Evolutionary conservation across 2,888 invertebrate genomes (phyloP).

Genomic region (Synergus itoensis): DNA sequence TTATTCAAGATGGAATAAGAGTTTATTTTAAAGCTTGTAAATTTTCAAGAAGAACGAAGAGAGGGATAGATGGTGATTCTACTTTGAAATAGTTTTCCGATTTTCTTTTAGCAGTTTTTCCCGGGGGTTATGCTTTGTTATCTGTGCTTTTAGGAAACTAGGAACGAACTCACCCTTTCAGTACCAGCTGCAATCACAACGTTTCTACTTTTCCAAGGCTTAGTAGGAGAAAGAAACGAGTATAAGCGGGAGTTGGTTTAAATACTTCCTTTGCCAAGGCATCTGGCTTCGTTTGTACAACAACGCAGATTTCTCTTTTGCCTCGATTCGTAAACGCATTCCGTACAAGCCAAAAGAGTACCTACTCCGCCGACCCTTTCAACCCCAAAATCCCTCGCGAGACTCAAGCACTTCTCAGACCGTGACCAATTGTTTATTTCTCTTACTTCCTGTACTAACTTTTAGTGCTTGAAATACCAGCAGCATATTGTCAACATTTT

Average conservation of each 20-base stretch:
- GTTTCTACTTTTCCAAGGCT: conserved; percentile 2
- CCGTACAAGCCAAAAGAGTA: conserved; percentile 44
- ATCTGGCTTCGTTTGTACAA: conserved; percentile 54
- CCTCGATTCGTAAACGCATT: conserved; percentile 55
- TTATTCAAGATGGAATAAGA: not conserved
- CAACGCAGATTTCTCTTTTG: conserved; percentile 58
- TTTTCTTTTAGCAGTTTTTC: conserved; percentile 6
- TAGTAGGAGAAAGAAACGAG: not conserved
- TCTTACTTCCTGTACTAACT: not conserved
- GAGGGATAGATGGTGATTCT: not conserved
- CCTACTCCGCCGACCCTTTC: conserved; percentile 23
- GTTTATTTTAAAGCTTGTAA: not conserved
- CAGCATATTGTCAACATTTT: not conserved
- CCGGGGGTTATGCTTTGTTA: conserved; percentile 15
- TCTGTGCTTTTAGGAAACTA: conserved; percentile 19
- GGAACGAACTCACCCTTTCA: conserved; percentile 29
- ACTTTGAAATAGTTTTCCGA: conserved; percentile 2
- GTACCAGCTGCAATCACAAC: conserved; percentile 25
- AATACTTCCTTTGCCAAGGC: conserved; percentile 54
- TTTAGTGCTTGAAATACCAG: not conserved
- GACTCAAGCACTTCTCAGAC: conserved; percentile 29
- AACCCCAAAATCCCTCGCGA: not conserved
- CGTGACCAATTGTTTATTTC: conserved; percentile 1
- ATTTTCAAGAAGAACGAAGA: not conserved
- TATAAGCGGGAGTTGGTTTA: conserved; percentile 47